Evolutionary conservation across 2,113 vertebrate genomes (phyloP).

Genomic region (Ageneiosus marmoratus): DNA sequence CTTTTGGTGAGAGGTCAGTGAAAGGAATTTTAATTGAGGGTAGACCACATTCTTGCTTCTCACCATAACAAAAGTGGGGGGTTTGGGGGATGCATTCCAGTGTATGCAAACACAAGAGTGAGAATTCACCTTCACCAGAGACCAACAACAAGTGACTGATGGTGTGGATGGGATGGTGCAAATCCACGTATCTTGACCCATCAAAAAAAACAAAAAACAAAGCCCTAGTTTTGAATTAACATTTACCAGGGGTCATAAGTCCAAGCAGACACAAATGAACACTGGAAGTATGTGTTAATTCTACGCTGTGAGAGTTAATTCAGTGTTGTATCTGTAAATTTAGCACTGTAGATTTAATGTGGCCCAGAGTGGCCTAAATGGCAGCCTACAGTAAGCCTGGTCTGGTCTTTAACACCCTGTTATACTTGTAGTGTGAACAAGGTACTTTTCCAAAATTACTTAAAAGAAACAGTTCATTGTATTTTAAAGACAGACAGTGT

Average conservation of each 20-base stretch:
- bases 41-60: constrained; percentile 54
- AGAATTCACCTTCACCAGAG: constrained; percentile 47
- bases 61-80: constrained; percentile 57
- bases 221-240: neutral
- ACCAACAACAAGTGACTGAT: constrained; percentile 26
- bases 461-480: neutral
- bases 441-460: constrained; percentile 3
- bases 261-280: neutral
- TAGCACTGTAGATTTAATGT: constrained; percentile 1
- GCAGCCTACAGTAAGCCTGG: neutral
- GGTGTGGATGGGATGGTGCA: constrained; percentile 7
- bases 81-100: constrained; percentile 52
- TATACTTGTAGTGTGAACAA: constrained; percentile 18
- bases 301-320: neutral
- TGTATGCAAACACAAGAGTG: constrained; percentile 50
- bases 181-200: neutral
- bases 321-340: constrained; percentile 3
- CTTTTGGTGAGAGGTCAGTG: constrained; percentile 57
- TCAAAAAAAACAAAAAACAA: neutral
- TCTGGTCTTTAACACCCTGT: neutral
- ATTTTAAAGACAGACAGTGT: constrained; percentile 24
- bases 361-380: neutral
- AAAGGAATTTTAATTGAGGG: constrained; percentile 59
- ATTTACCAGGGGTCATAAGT: neutral
- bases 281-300: neutral